Base-by-base conservation (phyloP, 2,113 vertebrate species). In the Pachyramphus minor region DNA sequence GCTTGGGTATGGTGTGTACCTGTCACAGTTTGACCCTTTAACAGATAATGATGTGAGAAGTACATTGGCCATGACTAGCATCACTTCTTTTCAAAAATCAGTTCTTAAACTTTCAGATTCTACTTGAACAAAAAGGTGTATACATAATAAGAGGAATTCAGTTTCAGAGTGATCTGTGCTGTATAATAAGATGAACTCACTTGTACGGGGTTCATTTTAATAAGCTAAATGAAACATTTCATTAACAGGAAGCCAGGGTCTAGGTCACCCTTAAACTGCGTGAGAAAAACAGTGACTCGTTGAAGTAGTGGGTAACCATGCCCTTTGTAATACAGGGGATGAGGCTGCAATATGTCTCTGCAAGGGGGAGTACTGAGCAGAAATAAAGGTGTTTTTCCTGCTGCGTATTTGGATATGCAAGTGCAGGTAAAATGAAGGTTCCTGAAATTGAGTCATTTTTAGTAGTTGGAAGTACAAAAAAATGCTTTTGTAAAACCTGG, bases 191-290 rank as follows among this genome's bases (percentile, higher is more conserved):
- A 37, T 93, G 81, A 93, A 73, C 45, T 90, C 33, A 20, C 49
- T 94, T 76, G 35, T 73, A 45, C 31, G 30, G 47, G 20, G 50
- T 82, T 94, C 69, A 76, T 91, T 90, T 94, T 88, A 88, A 76
- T 93, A 95, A 79, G 67, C n/a, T 94, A 56, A 85, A 91, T 62
- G 64, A 87, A 93, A 82, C 44, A 52, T 76, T 2, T 3, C 31
- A 41, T 15, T 35, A 89, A 50, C 58, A 55, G 59, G 45, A 88
- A 33, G 31, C 17, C 11, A 64, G 87, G 49, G 73, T 87, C 73
- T 93, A 95, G 84, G 62, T 90, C 37, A 28, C 22, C 22, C 14
- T 89, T 89, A 72, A 87, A 76, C 52, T 87, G 6, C 17, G 8
- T 87, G 16, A 62, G 82, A 23, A 90, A 92, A 94, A 31, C 22